Evolutionary conservation across 1,140 invertebrate genomes (phyloP).

Genomic region (Augochlora pura): DNA sequence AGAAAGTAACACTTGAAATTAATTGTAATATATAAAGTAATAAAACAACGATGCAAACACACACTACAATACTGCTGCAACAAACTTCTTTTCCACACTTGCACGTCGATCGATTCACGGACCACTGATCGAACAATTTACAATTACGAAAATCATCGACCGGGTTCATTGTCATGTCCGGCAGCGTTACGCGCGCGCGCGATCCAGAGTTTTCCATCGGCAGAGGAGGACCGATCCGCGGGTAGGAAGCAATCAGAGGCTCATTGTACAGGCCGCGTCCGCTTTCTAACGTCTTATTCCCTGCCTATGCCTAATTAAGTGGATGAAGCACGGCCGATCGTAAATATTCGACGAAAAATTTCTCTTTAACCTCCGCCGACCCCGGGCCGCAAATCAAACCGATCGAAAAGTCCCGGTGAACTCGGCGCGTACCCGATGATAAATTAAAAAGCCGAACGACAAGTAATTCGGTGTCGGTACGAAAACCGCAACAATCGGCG

Average conservation of each 20-base stretch:
- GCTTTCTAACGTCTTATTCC: conserved; percentile 37
- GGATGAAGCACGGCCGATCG: conserved; percentile 3
- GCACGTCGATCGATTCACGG: no score
- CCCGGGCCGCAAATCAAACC: conserved; percentile 11
- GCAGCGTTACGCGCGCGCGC: no score
- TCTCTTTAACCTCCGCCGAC: conserved; percentile 48
- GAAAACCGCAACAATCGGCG: conserved; percentile 22
- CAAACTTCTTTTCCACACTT: no score
- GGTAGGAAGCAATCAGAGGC: conserved; percentile 22
- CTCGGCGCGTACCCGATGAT: conserved; percentile 32
- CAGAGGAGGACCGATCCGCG: not conserved
- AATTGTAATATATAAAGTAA: no score
- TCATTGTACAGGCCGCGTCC: conserved; percentile 20
- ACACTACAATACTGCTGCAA: no score
- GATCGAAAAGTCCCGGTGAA: conserved; percentile 1
- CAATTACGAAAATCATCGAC: no score
- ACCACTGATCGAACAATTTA: no score
- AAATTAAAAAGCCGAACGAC: conserved; percentile 42
- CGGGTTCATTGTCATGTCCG: no score
- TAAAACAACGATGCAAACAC: no score
- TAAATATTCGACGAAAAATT: conserved; percentile 48
- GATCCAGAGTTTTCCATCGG: not conserved
- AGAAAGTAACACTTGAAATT: no score
- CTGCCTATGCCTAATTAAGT: conserved; percentile 41
- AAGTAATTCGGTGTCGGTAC: conserved; percentile 18